Evolutionary conservation across 2,113 vertebrate species (phyloP).

Genomic region (Cebus imitator): DNA sequence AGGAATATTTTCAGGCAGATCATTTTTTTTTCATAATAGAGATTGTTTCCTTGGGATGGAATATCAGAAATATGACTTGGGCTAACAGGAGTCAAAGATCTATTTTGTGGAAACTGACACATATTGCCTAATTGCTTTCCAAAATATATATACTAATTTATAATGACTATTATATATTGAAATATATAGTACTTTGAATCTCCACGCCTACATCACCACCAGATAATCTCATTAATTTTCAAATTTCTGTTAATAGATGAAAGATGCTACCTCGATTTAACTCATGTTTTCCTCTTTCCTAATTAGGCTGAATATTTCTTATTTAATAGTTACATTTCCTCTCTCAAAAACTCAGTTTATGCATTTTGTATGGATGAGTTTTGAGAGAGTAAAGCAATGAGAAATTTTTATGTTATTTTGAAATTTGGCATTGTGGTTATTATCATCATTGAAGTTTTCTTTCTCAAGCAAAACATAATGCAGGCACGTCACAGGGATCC

Average conservation of each 20-base stretch:
- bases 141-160: neutral
- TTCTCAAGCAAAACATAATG: neutral
- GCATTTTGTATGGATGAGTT: neutral
- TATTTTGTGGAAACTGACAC: neutral
- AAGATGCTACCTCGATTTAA: neutral
- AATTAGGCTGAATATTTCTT: neutral
- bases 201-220: neutral
- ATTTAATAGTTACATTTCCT: neutral
- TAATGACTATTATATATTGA: neutral
- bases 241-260: constrained; percentile 24
- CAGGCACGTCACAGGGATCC: neutral
- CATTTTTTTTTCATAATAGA: neutral
- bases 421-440: neutral
- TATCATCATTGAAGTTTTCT: neutral
- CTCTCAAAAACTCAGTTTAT: neutral
- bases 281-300: neutral
- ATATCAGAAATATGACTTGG: neutral
- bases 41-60: neutral
- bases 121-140: neutral
- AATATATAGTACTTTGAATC: neutral
- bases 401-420: neutral
- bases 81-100: neutral
- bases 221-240: neutral
- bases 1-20: neutral
- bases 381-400: neutral